Evolutionary conservation across 2,888 invertebrate genomes (phyloP), one percentile per base, ranked within the genome.

Genomic region (Germaria angustata): DNA sequence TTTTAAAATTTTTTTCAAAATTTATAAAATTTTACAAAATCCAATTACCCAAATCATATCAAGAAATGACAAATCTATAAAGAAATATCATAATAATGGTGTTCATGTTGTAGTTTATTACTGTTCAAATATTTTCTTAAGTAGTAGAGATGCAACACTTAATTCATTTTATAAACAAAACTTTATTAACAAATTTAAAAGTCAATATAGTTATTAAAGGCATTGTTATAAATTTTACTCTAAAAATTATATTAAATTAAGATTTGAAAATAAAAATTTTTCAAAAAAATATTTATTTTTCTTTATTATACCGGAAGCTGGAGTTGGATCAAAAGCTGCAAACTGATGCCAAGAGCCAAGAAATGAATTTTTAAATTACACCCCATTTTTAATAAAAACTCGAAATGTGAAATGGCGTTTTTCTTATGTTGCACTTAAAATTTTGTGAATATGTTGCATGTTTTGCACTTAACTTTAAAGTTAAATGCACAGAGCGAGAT

Each of bases 1-100:
- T 59, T 59, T 28, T 28, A 51, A 20, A 39, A 41, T 39, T n/a
- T 59, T 7, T 11, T 11, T 24, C 36, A 66, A 7, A 68, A 28
- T 53, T 65, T 28, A 51, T 39, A 66, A n/a, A 28, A 36, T 39
- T n/a, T n/a, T 4, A 11, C 3, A 46, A 55, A 53, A 36, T 44
- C 4, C 24, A 17, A 53, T 15, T 34, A 53, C 15, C 41, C 22
- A 65, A 81, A 71, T 46, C 81, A 81, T 81, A 78, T 81, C 81
- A 65, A 68, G 39, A 15, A n/a, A 55, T 78, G 61, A 81, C 61
- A 81, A 77, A 77, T 61, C 55, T 76, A 13, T 44, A 4, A 28
- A 44, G 24, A 63, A 17, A 34, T 15, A 24, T 13, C 28, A 51
- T 51, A 17, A 17, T 20, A 55, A 69, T 51, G 69, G 78, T 78